Conservation (phyloP, 2,797 vertebrate species). For the Moxostoma hubbsi region DNA sequence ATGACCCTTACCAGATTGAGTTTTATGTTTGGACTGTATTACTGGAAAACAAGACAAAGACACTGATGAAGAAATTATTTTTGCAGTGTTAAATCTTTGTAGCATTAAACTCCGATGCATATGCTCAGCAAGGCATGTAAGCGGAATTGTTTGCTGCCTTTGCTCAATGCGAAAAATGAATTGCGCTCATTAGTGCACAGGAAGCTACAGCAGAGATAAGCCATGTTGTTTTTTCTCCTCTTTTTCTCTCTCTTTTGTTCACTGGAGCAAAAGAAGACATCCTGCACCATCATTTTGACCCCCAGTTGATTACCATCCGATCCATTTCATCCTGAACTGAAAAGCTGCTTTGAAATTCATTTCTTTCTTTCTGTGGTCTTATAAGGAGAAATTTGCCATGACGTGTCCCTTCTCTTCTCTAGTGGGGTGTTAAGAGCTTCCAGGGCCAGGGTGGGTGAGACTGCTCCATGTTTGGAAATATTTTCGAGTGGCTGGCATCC, state of each 20-base stretch:
- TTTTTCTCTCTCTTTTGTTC: conserved; percentile 49
- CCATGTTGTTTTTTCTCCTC: conserved; percentile 10
- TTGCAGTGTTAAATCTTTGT: background rate
- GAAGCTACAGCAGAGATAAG: conserved; percentile 60
- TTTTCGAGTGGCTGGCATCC: conserved; percentile 56
- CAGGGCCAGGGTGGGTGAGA: conserved; percentile 47
- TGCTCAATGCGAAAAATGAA: conserved; percentile 70
- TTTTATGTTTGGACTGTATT: no score
- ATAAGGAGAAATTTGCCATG: conserved; percentile 48
- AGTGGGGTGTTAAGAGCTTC: conserved; percentile 32
- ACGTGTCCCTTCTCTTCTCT: conserved; percentile 32
- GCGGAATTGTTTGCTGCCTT: conserved; percentile 56
- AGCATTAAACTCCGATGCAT: conserved; percentile 20
- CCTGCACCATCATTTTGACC: conserved; percentile 61
- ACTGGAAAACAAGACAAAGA: no score
- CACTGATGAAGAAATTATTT: no score
- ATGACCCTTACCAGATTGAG: no score
- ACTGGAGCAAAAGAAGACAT: conserved; percentile 50
- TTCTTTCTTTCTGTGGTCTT: conserved; percentile 48
- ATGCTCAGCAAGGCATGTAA: conserved; percentile 16
- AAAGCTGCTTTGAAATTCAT: conserved; percentile 57
- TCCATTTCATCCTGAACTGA: conserved; percentile 58
- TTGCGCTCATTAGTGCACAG: conserved; percentile 67
- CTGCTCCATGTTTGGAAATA: conserved; percentile 59
- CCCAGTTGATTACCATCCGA: conserved; percentile 68